These are phyloP conservation scores for Gadus macrocephalus DNA, from an alignment of 2,113 vertebrate species.

Conservation along the genomic window DNA sequence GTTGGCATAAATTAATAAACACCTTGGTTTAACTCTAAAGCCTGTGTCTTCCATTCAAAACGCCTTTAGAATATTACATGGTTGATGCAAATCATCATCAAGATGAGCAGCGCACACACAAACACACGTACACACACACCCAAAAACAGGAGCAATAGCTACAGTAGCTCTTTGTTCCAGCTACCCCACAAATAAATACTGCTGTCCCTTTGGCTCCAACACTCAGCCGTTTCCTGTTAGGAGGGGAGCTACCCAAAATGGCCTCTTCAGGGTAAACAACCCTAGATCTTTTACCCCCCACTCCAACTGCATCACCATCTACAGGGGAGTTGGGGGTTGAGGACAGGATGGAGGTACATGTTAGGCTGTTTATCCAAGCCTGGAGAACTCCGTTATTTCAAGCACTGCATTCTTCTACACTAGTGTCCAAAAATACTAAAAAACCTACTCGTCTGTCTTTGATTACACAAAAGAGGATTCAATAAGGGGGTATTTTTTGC, in stretches of 20 bases:
- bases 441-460: too few species aligned
- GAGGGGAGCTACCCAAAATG: slow-evolving; percentile 35
- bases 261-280: slow-evolving; percentile 43
- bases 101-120: not conserved
- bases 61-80: too few species aligned
- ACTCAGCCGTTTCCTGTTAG: slow-evolving; percentile 44
- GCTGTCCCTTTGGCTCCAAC: slow-evolving; percentile 15
- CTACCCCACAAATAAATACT: slow-evolving; percentile 9
- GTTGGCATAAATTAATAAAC: too few species aligned
- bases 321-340: slow-evolving; percentile 1
- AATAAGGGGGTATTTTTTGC: too few species aligned
- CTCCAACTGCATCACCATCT: not conserved
- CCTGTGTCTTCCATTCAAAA: too few species aligned
- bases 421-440: too few species aligned
- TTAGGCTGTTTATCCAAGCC: not conserved
- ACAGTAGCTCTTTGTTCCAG: slow-evolving; percentile 7
- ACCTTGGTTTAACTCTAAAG: too few species aligned
- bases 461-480: not conserved
- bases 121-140: slow-evolving; percentile 15
- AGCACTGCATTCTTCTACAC: too few species aligned
- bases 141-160: not conserved
- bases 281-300: slow-evolving; percentile 31
- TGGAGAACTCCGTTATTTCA: too few species aligned
- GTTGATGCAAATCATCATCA: too few species aligned
- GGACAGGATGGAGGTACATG: slow-evolving; percentile 11